Evolutionary conservation across 2,797 vertebrate species (phyloP).

Genomic region (Ctenopoma multispine): DNA sequence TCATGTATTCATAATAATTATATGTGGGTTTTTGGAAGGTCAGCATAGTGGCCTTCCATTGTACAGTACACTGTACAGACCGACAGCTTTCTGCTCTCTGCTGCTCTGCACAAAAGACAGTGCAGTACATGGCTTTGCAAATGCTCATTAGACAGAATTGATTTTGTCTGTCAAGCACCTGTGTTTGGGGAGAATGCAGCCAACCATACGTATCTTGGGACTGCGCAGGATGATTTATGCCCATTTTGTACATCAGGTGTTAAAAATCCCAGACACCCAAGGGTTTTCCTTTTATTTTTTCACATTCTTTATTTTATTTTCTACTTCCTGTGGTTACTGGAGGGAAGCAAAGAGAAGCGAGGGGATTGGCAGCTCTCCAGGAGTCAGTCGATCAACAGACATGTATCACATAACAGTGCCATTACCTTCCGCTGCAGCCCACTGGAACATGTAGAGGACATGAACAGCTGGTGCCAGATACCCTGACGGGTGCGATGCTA

Average conservation of each 20-base stretch:
- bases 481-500: conserved; percentile 67
- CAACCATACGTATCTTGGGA: conserved; percentile 51
- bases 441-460: conserved; percentile 65
- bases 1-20: background rate
- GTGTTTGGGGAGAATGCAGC: conserved; percentile 37
- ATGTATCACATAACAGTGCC: conserved; percentile 51
- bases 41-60: background rate
- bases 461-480: conserved; percentile 65
- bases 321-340: conserved; percentile 16
- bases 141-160: conserved; percentile 67
- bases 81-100: too few relatives aligned
- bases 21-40: background rate
- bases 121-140: conserved; percentile 40
- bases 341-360: conserved; percentile 1
- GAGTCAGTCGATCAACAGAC: conserved; percentile 52
- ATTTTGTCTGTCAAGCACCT: conserved; percentile 60
- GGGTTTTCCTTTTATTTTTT: conserved; percentile 21
- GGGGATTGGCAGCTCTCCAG: conserved; percentile 57
- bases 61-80: background rate
- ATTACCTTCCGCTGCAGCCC: conserved; percentile 53
- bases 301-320: background rate
- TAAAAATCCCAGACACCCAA: conserved; percentile 43
- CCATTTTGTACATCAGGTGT: conserved; percentile 45
- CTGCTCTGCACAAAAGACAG: conserved; percentile 26
- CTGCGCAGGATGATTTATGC: conserved; percentile 55